Base-by-base conservation (phyloP, 1,140 invertebrate genomes). In the Apis laboriosa region DNA sequence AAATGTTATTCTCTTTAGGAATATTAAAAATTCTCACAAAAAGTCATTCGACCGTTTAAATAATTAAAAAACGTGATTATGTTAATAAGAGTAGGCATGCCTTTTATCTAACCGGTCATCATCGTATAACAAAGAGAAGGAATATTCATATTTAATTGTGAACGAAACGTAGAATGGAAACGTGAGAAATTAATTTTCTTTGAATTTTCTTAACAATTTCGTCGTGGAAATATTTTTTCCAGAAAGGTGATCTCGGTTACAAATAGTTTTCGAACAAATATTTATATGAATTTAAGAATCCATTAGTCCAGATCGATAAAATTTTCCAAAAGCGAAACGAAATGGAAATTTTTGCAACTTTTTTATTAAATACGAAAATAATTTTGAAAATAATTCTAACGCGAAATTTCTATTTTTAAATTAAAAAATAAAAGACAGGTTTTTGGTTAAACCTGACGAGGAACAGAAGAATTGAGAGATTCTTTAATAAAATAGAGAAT, bases 201-300 rank as follows among this genome's bases (percentile, higher is more conserved):
- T 11, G 12, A 66, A 67, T 21, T 67, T 13, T 43, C 15, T 66
- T 66, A 19, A 0, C 8, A 66, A 64, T 64, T 34, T 34, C 13
- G 8, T 11, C 17, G 2, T 17, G 17, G 43, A 49, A 43, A 1
- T n/a, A n/a, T 49, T 21, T 34, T 19, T 19, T n/a, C 7, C 3
- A n/a, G 71, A 58, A 12, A 51, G 21, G 43, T 15, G 55, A 58
- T 58, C 19, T 74, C 9, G 24, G 11, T 58, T 74, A 28, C 21
- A 19, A 71, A 71, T n/a, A 24, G 68, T 71, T 71, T 21, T 28
- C 55, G 19, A 15, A n/a, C 72, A 60, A 74, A 74, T 8, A 60
- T 74, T 74, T 21, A 58, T 74, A 28, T 19, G n/a, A 13, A 43
- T 28, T n/a, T 43, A n/a, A 28, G 55, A 19, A 12, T 58, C 55